Base-by-base conservation (phyloP, 1,140 invertebrate genomes). In the Mya arenaria region DNA sequence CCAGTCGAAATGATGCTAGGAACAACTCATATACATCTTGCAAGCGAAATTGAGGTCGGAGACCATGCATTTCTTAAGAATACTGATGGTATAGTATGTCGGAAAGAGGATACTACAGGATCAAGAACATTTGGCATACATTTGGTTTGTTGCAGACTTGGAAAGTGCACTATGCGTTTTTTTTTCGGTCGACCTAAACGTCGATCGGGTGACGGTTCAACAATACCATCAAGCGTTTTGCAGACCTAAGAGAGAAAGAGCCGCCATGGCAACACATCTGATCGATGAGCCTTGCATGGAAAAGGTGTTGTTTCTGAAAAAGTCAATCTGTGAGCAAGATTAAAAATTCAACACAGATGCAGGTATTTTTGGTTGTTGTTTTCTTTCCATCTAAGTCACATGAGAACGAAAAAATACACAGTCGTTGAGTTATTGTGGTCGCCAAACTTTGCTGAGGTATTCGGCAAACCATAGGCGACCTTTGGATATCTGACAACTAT, bases 161-260 rank as follows among this genome's bases (percentile, higher is more conserved):
- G 37, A 19, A 19, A 48, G 32, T 13, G 32, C 23, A 30, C 58
- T 19, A 19, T 6, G 13, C 23, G 15, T 28, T 63, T 19, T 23
- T 75, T 32, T 34, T 5, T 4, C 1, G n/a, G 30, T 75, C 17
- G 73, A 75, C 30, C 32, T 75, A 19, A 75, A 63, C 19, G 65
- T 63, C 23, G 25, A 75, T n/a, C 10, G 23, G 39, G 13, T 75
- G 41, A 8, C 17, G 15, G 32, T 65, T 44, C 15, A 48, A 28
- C n/a, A 10, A 15, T 75, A 75, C 25, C 58, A 65, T 37, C 60
- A 56, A 17, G 73, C 60, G 4, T n/a, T 19, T 32, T 75, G 60
- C 37, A 25, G 28, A 8, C 25, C 39, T 0, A 75, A 63, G 73
- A 41, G 5, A 36, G 3, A 1, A 3, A 56, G 73, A 0, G 56